Evolutionary conservation across 2,113 vertebrate species (phyloP).

Genomic region (Apeltes quadracus): DNA sequence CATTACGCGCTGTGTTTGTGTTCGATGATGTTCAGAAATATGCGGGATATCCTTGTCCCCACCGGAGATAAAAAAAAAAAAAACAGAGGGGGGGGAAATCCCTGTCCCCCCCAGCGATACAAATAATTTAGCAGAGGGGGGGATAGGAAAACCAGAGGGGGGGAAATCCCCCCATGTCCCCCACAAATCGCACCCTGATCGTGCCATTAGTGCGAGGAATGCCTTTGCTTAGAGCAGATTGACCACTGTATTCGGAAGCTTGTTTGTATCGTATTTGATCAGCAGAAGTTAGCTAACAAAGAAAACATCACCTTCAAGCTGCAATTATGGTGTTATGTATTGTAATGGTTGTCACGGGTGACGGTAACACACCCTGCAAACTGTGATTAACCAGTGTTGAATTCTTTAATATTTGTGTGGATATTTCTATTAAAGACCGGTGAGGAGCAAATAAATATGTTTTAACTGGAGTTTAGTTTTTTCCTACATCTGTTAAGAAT

Average conservation of each 20-base stretch:
- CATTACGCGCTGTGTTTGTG: too few relatives aligned
- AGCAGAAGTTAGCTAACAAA: background rate
- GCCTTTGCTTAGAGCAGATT: background rate
- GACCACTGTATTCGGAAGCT: background rate
- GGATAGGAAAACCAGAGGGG: too few relatives aligned
- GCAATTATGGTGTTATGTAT: background rate
- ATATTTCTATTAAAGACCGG: background rate
- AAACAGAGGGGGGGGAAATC: too few relatives aligned
- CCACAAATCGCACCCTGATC: too few relatives aligned
- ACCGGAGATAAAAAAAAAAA: too few relatives aligned
- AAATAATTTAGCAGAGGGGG: too few relatives aligned
- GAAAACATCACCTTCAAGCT: background rate
- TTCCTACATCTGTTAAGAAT: conserved; percentile 15
- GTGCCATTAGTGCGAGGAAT: conserved; percentile 3
- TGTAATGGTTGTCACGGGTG: background rate
- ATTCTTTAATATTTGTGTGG: too few relatives aligned
- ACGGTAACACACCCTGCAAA: background rate
- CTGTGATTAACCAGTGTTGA: background rate
- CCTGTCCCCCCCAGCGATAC: too few relatives aligned
- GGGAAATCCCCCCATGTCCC: too few relatives aligned
- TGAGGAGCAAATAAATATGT: background rate
- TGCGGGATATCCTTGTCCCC: too few relatives aligned
- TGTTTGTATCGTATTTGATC: background rate
- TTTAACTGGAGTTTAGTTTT: conserved; percentile 10
- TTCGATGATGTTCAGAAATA: too few relatives aligned